Conservation (phyloP, 2,113 vertebrate species). For the Grammomys dolichurus region DNA sequence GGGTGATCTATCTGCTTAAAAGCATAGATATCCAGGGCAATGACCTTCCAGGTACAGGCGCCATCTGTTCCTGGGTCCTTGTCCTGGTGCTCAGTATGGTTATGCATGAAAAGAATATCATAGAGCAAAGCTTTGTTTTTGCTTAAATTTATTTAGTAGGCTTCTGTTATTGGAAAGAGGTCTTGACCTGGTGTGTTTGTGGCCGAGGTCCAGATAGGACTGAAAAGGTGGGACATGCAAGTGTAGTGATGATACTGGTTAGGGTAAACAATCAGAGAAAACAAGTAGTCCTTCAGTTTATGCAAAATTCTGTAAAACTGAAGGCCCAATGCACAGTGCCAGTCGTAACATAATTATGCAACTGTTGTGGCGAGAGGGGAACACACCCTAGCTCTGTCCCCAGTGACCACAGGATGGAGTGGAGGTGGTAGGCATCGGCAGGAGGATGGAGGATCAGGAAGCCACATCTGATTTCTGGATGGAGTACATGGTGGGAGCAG, state of each 20-base stretch:
- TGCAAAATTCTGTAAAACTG: neutral
- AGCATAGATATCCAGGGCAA: neutral
- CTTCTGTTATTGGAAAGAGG: neutral
- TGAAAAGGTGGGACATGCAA: too few relatives aligned
- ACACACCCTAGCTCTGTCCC: neutral
- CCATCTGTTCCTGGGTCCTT: neutral
- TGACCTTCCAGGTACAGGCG: neutral
- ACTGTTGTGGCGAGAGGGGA: neutral
- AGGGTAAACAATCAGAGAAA: neutral
- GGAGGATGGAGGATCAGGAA: neutral
- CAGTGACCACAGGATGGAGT: neutral
- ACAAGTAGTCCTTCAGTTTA: neutral
- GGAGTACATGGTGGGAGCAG: neutral
- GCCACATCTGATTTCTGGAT: neutral
- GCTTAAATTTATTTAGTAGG: neutral
- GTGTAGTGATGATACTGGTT: rapidly evolving
- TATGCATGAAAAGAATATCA: neutral
- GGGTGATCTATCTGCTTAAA: neutral
- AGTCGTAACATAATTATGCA: neutral
- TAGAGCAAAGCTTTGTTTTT: neutral
- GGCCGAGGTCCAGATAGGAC: neutral
- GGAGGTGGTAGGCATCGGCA: neutral
- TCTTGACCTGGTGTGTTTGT: neutral
- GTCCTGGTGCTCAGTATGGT: neutral
- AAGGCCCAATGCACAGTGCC: neutral